Evolutionary conservation across 2,797 vertebrate genomes (phyloP).

Genomic region (Sebastes glaucus): DNA sequence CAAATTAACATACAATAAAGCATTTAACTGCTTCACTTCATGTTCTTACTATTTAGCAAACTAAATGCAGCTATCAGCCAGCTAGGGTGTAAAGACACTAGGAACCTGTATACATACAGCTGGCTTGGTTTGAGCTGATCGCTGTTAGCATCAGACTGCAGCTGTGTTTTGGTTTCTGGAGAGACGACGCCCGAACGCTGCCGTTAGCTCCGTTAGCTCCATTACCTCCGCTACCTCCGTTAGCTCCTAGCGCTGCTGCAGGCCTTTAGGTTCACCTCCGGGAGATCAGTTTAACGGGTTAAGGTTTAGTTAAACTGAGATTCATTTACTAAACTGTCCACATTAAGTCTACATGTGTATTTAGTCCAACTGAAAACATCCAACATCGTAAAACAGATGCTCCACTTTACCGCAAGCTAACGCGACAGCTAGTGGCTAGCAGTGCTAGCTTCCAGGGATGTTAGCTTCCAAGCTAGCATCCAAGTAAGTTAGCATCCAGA

Average conservation of each 20-base stretch:
- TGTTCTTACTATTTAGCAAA: neutral
- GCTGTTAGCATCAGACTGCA: neutral
- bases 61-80: neutral
- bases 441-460: neutral
- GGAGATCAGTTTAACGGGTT: neutral
- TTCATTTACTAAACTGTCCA: rapidly evolving
- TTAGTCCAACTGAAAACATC: neutral
- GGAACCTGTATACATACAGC: too few relatives aligned
- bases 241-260: conserved; percentile 12
- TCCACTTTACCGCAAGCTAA: conserved; percentile 73
- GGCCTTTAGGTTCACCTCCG: conserved; percentile 25
- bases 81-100: rapidly evolving
- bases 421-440: conserved; percentile 41
- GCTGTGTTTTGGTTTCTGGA: conserved; percentile 8
- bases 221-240: conserved; percentile 11
- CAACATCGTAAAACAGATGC: conserved; percentile 2
- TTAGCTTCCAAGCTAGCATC: too few relatives aligned
- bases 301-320: rapidly evolving
- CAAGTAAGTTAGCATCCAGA: too few relatives aligned
- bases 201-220: conserved; percentile 7
- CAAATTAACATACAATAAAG: neutral
- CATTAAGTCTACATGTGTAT: rapidly evolving
- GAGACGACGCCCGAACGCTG: conserved; percentile 74
- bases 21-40: neutral
- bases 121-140: neutral